A percentile compares a stretch with the other conserved stretches of the same genome.
Evolutionary conservation across 2,888 invertebrate species (phyloP).

Genomic region (Folsomia candida): DNA sequence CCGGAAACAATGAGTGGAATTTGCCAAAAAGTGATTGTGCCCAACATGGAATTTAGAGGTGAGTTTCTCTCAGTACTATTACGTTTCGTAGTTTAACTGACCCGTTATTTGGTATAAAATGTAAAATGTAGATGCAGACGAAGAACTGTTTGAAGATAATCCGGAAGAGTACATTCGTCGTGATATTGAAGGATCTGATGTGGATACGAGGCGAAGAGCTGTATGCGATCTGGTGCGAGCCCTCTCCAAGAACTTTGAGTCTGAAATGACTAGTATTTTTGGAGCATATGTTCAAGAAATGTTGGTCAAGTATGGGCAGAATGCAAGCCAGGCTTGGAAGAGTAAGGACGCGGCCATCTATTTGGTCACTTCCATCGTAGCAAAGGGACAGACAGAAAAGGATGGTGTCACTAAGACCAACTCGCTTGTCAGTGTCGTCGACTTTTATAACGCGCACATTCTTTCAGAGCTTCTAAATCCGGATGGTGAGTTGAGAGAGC

Average conservation of each 20-base stretch:
- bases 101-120: neutral
- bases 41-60: conserved; percentile 96
- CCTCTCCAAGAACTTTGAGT: conserved; percentile 81
- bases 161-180: conserved; percentile 94
- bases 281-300: conserved; percentile 81
- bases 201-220: conserved; percentile 90
- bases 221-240: conserved; percentile 96
- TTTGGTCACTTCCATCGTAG: conserved; percentile 90
- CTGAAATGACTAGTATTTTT: conserved; percentile 81
- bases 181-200: conserved; percentile 97
- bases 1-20: conserved; percentile 81
- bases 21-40: conserved; percentile 97
- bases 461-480: conserved; percentile 76
- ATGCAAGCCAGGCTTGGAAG: conserved; percentile 79
- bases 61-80: conserved; percentile 42
- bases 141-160: conserved; percentile 96
- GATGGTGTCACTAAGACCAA: conserved; percentile 90
- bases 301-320: conserved; percentile 72
- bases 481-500: conserved; percentile 61
- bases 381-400: conserved; percentile 81
- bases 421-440: conserved; percentile 80
- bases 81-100: neutral
- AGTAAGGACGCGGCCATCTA: conserved; percentile 95
- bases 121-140: conserved; percentile 70
- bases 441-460: conserved; percentile 85